These are phyloP conservation scores for Anabas testudineus DNA, from an alignment of 2,797 vertebrate genomes.

Conservation along the genomic window DNA sequence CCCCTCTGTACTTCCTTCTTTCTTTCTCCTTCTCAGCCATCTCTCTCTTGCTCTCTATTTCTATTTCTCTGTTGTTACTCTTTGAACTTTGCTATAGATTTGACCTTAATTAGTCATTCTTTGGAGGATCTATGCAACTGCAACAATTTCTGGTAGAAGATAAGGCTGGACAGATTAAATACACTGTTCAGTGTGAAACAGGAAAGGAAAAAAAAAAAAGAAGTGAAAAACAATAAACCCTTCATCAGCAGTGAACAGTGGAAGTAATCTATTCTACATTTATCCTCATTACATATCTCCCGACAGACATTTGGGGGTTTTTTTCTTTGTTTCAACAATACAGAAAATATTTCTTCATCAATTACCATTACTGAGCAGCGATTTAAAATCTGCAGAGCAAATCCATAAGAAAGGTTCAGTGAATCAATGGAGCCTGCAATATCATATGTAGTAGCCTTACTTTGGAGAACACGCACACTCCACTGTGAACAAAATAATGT, in stretches of 20 bases:
- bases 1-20: conserved; percentile 33
- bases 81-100: conserved; percentile 52
- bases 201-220: conserved; percentile 41
- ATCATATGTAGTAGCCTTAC: conserved; percentile 47
- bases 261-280: conserved; percentile 62
- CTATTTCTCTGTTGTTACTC: conserved; percentile 32
- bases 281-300: conserved; percentile 70
- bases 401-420: conserved; percentile 58
- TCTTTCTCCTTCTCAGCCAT: conserved; percentile 33
- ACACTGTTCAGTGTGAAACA: conserved; percentile 39
- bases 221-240: conserved; percentile 60
- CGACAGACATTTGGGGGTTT: conserved; percentile 40
- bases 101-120: conserved; percentile 71
- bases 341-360: conserved; percentile 61
- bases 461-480: conserved; percentile 39
- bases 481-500: too few relatives aligned
- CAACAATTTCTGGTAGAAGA: conserved; percentile 64
- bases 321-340: conserved; percentile 48
- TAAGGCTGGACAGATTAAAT: conserved; percentile 62
- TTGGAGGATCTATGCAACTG: conserved; percentile 57
- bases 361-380: conserved; percentile 66
- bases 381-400: conserved; percentile 67
- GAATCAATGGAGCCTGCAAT: conserved; percentile 43
- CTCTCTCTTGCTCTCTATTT: conserved; percentile 14
- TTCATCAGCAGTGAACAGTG: conserved; percentile 63